These are phyloP conservation scores for Athripsodes cinereus DNA, from an alignment of 2,888 invertebrate species.

Conservation along the genomic window DNA sequence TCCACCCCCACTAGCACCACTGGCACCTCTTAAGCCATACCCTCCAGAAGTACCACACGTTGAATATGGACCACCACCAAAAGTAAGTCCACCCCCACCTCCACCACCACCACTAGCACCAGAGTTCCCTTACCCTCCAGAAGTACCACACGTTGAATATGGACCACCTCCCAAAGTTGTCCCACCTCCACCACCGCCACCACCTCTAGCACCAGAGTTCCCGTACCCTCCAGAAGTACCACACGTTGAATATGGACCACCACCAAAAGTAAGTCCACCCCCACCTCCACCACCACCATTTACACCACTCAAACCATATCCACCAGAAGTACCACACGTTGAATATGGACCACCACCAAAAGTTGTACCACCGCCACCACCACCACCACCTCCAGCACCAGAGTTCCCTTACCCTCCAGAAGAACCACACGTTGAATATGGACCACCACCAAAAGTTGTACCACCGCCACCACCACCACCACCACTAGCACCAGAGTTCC, in stretches of 20 bases:
- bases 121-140: background rate
- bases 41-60: conserved; percentile 24
- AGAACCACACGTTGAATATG: conserved; percentile 4
- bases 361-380: conserved; percentile 6
- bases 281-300: background rate
- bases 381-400: background rate
- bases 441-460: conserved; percentile 1
- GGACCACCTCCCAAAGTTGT: conserved; percentile 28
- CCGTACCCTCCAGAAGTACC: conserved; percentile 23
- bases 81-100: conserved; percentile 22
- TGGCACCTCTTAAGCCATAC: conserved; percentile 17
- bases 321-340: conserved; percentile 8
- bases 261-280: background rate
- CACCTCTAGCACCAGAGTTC: conserved; percentile 19
- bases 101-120: conserved; percentile 25
- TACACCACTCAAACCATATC: conserved; percentile 14
- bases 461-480: conserved; percentile 3
- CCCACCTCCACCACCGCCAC: conserved; percentile 26
- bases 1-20: conserved; percentile 25
- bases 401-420: conserved; percentile 15
- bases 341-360: conserved; percentile 7
- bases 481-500: conserved; percentile 8
- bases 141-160: conserved; percentile 28
- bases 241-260: conserved; percentile 1
- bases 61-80: conserved; percentile 27